Percentiles rank a stretch among this genome's conserved stretches.
phyloP scores from a whole-genome alignment of 2,888 invertebrate genomes.

The Drosophila macrothrix region DNA sequence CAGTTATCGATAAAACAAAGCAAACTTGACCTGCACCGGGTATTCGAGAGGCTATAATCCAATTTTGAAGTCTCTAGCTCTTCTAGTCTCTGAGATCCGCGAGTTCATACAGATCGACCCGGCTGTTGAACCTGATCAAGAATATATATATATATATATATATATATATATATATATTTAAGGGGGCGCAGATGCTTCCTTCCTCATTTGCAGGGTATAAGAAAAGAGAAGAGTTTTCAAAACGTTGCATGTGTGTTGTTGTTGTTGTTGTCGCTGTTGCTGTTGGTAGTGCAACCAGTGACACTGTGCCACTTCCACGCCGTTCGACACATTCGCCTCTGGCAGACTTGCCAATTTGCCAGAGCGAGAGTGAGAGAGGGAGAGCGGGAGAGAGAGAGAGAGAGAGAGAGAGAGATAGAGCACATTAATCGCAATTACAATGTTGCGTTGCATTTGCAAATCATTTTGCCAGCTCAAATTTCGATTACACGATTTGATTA shows the following conservation, averaged over 20 bases:
- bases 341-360: neutral
- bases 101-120: too few relatives aligned
- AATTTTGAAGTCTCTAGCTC: too few relatives aligned
- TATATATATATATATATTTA: too few relatives aligned
- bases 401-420: neutral
- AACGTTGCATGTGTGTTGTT: neutral
- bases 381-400: neutral
- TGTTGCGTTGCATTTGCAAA: constrained; percentile 22
- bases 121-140: too few relatives aligned
- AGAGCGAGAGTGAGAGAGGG: too few relatives aligned
- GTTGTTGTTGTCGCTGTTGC: neutral
- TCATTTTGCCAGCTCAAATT: constrained; percentile 30
- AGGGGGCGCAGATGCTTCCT: too few relatives aligned
- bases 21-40: too few relatives aligned
- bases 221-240: neutral
- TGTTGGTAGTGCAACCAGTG: neutral
- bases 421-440: constrained; percentile 6
- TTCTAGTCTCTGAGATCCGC: too few relatives aligned
- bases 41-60: too few relatives aligned
- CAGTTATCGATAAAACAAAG: too few relatives aligned
- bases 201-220: too few relatives aligned
- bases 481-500: constrained; percentile 59
- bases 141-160: too few relatives aligned
- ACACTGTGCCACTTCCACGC: constrained; percentile 6
- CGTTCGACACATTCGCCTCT: neutral